Evolutionary conservation across 1,140 invertebrate genomes (phyloP), one percentile per base, ranked within the genome.

Genomic region (Choristoneura fumiferana): DNA sequence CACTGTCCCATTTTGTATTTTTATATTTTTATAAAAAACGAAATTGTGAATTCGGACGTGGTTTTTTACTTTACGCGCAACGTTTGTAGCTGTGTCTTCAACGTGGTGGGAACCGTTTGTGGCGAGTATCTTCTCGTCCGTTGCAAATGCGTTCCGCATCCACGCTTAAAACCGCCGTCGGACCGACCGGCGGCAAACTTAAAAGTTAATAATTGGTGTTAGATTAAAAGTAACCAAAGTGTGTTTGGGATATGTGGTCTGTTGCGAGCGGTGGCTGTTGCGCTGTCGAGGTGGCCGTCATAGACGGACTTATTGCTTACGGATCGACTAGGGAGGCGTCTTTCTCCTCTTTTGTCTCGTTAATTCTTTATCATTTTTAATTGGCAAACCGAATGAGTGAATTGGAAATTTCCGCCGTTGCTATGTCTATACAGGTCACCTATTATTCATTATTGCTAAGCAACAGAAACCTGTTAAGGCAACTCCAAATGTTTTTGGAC

Each of bases 1-100:
- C 81, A 79, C 81, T 84, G 83, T 87, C 82, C 84, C 84, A 78
- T 87, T 87, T 87, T 87, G 84, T 87, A 87, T 87, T 87, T 87
- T 87, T 87, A 80, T 87, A 87, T 87, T 87, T 87, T 87, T 87
- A 87, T 87, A 87, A 87, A 80, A 78, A 73, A 67, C 56, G 58
- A 71, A 84, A 78, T 77, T 80, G 78, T 80, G 73, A 73, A 85
- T 84, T 87, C 78, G 84, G 74, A 84, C 71, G 82, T 82, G 79
- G 64, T 84, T 78, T 79, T 80, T 83, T 82, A 77, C 69, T 84
- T 84, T 84, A 67, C 74, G 81, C 81, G 81, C 82, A 84, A 80
- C 72, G 69, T 72, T 69, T 18, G 55, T 69, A 69, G 64, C 58
- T 58, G 43, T 40, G 58, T 33, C 61, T 69, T 69, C 64, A 67